Conservation (phyloP, 2,888 invertebrate species). For the Hipparchia sbordonii region DNA sequence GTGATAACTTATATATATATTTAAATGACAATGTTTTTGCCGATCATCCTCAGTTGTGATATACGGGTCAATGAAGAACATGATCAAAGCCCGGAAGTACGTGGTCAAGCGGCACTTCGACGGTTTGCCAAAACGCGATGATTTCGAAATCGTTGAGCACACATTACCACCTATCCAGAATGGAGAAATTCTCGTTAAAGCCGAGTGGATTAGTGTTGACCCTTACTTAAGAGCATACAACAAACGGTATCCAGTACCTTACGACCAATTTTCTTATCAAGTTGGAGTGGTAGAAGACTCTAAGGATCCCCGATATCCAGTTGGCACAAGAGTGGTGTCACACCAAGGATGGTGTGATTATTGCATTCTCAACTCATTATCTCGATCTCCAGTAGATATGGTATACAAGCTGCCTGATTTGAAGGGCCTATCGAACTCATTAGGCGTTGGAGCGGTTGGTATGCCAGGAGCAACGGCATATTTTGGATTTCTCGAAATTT, state of each 20-base stretch:
- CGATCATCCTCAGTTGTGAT: neutral
- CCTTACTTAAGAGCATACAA: conserved; percentile 53
- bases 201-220: conserved; percentile 59
- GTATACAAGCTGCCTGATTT: conserved; percentile 78
- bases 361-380: conserved; percentile 51
- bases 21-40: conserved; percentile 8
- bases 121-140: conserved; percentile 81
- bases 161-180: conserved; percentile 82
- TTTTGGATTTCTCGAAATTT: conserved; percentile 87
- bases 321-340: conserved; percentile 82
- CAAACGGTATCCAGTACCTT: conserved; percentile 44
- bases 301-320: conserved; percentile 82
- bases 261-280: conserved; percentile 56
- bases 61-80: conserved; percentile 20
- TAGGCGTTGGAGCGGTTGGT: conserved; percentile 84
- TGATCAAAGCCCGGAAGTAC: conserved; percentile 79
- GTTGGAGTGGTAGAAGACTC: conserved; percentile 81
- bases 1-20: conserved; percentile 11
- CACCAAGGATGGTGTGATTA: conserved; percentile 86
- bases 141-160: conserved; percentile 84
- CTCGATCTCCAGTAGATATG: conserved; percentile 31
- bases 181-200: conserved; percentile 71
- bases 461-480: conserved; percentile 89
- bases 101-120: conserved; percentile 80
- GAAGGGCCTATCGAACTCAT: conserved; percentile 76